Base-by-base conservation (phyloP, 2,888 invertebrate genomes). In the Temnothorax ravouxi region DNA sequence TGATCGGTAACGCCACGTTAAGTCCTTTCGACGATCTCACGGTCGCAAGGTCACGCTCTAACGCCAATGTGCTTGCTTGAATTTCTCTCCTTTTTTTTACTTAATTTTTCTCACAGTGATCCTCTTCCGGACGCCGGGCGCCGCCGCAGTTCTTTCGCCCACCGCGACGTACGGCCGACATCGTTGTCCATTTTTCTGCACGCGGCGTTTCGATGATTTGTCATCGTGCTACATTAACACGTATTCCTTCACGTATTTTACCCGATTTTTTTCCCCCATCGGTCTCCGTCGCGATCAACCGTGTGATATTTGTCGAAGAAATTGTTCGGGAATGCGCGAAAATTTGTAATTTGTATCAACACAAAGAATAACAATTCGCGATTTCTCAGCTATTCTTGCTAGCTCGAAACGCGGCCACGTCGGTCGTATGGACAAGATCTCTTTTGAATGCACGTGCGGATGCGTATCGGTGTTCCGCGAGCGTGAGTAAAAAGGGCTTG, bases 71-170 rank as follows among this genome's bases (percentile, higher is more conserved):
- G 13, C 38, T 47, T 38, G 75, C 41, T 59, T 50, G 50, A 62
- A 54, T 72, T 34, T 76, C 15, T 44, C 15, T 62, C 56, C 54
- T 67, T 50, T 67, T 75, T 61, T 67, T 18, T 59, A 18, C 4
- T 44, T 44, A 34, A 21, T 71, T 64, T 72, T 69, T 79, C 76
- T 44, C 25, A 72, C 52, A 41, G 41, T 71, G 88, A 89, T 91
- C 89, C 89, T 91, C 88, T 88, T 88, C 89, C 88, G 89, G 92
- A 93, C 92, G 92, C 93, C 93, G 93, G 93, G 93, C 94, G 92
- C 92, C 92, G 94, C 93, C 94, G 93, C 94, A 93, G 93, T 94
- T 95, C 95, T 94, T 95, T 95, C 95, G 95, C 94, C 94, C 93
- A 94, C 95, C 95, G 93, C 93, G 93, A 94, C 93, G 93, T 93